Conservation (phyloP, 2,888 invertebrate species). For the Drosophila niveifrons region DNA sequence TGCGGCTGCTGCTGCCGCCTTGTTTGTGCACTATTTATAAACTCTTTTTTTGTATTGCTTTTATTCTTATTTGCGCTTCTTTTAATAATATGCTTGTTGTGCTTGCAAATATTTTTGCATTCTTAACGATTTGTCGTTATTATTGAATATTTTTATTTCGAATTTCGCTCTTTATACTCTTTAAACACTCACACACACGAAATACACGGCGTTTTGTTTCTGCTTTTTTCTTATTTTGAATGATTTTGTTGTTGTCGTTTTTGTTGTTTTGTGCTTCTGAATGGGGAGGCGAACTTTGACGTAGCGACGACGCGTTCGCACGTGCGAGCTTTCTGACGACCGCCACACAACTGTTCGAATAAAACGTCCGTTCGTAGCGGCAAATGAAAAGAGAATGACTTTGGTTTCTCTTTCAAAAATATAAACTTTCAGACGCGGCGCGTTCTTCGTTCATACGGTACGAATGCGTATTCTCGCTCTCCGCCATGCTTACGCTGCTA, state of each 20-base stretch:
- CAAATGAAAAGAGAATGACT: conserved; percentile 56
- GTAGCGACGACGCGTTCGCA: conserved; percentile 62
- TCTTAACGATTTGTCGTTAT: conserved; percentile 56
- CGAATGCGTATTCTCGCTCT: conserved; percentile 33
- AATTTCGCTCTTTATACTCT: conserved; percentile 57
- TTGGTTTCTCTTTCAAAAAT: conserved; percentile 50
- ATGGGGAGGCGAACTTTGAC: conserved; percentile 51
- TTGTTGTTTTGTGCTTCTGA: conserved; percentile 39
- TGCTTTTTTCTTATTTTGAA: conserved; percentile 32
- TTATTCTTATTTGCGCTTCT: conserved; percentile 13
- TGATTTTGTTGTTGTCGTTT: conserved; percentile 15
- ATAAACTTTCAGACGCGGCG: conserved; percentile 52
- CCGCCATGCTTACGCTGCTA: background rate
- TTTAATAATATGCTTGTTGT: conserved; percentile 54
- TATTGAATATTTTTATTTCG: conserved; percentile 72
- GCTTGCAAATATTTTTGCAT: conserved; percentile 61
- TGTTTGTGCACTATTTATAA: conserved; percentile 80
- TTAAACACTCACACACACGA: conserved; percentile 24
- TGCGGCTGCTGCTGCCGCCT: conserved; percentile 54
- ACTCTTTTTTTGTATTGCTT: conserved; percentile 50
- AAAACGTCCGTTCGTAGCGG: conserved; percentile 54
- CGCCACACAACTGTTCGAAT: conserved; percentile 58
- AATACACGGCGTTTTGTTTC: conserved; percentile 58
- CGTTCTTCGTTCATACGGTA: conserved; percentile 18
- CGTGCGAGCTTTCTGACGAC: conserved; percentile 75